Evolutionary conservation across 2,113 vertebrate species (phyloP), one percentile per base, ranked within the genome.

Genomic region (Myotis yumanensis): DNA sequence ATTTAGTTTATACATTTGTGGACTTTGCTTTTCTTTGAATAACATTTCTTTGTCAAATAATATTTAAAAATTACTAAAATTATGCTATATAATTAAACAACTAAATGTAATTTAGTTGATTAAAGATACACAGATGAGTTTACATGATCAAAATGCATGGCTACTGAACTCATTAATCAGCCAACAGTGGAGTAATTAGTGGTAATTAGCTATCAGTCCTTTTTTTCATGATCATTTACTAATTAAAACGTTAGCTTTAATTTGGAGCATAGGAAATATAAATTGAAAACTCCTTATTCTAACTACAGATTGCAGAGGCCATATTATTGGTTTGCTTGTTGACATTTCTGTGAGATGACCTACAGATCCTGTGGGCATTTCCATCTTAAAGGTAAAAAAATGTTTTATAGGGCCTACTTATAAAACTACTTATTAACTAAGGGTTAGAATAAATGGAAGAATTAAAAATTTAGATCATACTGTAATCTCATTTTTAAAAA

Each of bases 241-340:
- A 87, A 92, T 94, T 90, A 88, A 92, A 97, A 91, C 64, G 81
- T 71, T 96, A 90, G 62, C 59, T 96, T 95, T 94, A 86, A 84
- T 84, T 91, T 96, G 62, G 23, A 64, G 35, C 16, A 88, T 52
- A 82, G 80, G 52, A 81, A 81, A 84, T 94, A 94, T 40, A 90
- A 91, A 75, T 94, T 96, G 16, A 93, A 92, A 86, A 35, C 59
- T 69, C 77, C 18, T 96, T 90, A 77, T 86, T 93, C 51, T 57
- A 86, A 90, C 66, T 89, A 46, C n/a, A 85, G 22, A 81, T 43
- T 80, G 9, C 46, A 86, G 28, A 40, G 71, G 85, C 62, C 25
- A 51, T 64, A 86, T 52, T 52, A 68, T 7, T 91, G 48, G 32
- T 72, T 95, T 88, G 22, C 15, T 94, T 86, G 22, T 76, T 92